phyloP scores from a whole-genome alignment of 2,888 invertebrate species.

The Leptinotarsa juncta region DNA sequence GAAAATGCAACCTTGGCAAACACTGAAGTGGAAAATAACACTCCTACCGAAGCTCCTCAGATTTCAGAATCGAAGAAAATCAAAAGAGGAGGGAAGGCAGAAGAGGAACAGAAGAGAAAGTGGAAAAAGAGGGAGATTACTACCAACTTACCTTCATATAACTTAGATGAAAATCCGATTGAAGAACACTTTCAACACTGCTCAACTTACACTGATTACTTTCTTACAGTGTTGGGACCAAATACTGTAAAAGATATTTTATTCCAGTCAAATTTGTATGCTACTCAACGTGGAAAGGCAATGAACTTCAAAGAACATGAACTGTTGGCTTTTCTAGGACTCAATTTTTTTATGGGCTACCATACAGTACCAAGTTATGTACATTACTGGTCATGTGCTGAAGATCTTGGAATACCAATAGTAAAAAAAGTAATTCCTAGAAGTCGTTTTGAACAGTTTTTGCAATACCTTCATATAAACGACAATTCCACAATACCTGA shows the following conservation, averaged over 20 bases:
- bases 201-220: slow-evolving; percentile 25
- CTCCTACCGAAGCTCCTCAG: slow-evolving; percentile 1
- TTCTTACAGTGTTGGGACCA: slow-evolving; percentile 24
- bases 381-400: slow-evolving; percentile 29
- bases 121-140: slow-evolving; percentile 20
- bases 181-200: slow-evolving; percentile 25
- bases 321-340: slow-evolving; percentile 28
- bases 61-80: slow-evolving; percentile 15
- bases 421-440: slow-evolving; percentile 21
- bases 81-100: slow-evolving; percentile 8
- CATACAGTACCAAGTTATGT: slow-evolving; percentile 22
- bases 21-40: slow-evolving; percentile 18
- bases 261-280: slow-evolving; percentile 28
- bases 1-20: slow-evolving; percentile 5
- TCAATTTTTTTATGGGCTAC: slow-evolving; percentile 30
- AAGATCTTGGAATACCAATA: slow-evolving; percentile 24
- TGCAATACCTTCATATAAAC: slow-evolving; percentile 34
- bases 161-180: slow-evolving; percentile 18
- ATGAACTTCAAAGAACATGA: slow-evolving; percentile 29
- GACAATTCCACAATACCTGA: no score
- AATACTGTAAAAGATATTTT: slow-evolving; percentile 27
- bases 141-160: slow-evolving; percentile 16
- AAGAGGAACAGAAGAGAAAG: slow-evolving; percentile 22
- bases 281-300: slow-evolving; percentile 27
- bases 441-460: slow-evolving; percentile 32